A percentile compares a stretch with the other conserved stretches of the same genome.
Conservation (phyloP, 2,888 invertebrate species). For the Zele albiditarsus region DNA sequence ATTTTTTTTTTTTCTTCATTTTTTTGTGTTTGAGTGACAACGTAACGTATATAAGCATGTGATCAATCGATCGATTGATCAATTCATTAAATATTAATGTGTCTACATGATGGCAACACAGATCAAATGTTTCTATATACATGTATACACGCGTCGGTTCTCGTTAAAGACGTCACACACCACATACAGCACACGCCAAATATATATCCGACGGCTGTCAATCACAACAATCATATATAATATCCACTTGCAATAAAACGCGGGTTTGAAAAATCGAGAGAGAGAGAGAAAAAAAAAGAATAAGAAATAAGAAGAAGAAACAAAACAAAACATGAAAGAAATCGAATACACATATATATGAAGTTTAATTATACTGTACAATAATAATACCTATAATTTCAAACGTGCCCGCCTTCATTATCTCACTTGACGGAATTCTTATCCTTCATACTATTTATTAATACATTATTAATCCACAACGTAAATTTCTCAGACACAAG, state of each 20-base stretch:
- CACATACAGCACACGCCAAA: background rate
- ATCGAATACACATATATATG: background rate
- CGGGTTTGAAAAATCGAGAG: background rate
- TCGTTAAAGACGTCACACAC: background rate
- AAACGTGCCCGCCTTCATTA: background rate
- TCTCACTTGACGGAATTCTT: constrained; percentile 4
- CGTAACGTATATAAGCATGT: background rate
- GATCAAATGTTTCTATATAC: background rate
- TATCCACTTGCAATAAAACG: background rate
- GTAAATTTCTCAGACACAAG: background rate
- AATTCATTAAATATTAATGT: constrained; percentile 7
- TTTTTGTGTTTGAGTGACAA: background rate
- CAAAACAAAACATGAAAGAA: background rate
- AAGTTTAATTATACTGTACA: background rate
- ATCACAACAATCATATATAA: constrained; percentile 6
- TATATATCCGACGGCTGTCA: background rate
- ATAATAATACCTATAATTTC: constrained; percentile 1
- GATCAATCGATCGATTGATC: background rate
- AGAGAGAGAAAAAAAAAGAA: background rate
- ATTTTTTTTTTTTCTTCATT: background rate
- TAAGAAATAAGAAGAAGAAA: too few relatives aligned
- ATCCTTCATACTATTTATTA: background rate
- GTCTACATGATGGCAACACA: background rate
- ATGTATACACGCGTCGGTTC: background rate
- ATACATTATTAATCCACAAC: background rate